Evolutionary conservation across 2,888 invertebrate genomes (phyloP), one percentile per base, ranked within the genome.

Genomic region (Lymantria dispar): DNA sequence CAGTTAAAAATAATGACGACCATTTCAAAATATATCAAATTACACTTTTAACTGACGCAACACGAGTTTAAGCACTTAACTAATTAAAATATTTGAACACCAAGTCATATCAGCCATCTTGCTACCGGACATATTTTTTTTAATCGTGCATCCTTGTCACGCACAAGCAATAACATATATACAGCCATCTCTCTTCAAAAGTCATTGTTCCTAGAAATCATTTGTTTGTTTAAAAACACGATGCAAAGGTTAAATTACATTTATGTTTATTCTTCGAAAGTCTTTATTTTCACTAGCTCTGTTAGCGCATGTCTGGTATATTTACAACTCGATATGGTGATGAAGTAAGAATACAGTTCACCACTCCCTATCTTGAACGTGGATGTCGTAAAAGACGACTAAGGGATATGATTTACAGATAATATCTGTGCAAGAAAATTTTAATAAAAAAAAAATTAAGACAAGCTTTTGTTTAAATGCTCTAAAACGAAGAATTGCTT

Each of bases 181-280:
- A n/a, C 5, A 0, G 1, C 47, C 30, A 14, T 61, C 66, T 56
- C 63, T 47, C 11, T 62, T 60, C 47, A 33, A 9, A 43, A 13
- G 7, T 31, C 52, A 52, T 54, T 54, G 58, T 67, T 67, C 67
- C 45, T 37, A 55, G 67, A 67, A 67, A 61, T 56, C 61, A 59
- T 29, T 62, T 67, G 58, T 67, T 66, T 58, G 58, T 51, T 38
- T 22, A 36, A 11, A 36, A 36, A 2, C 3, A 22, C 36, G 9
- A 11, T 36, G 11, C 36, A 36, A 36, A 12, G n/a, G n/a, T 38
- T 12, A 38, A 12, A 38, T 38, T 38, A 38, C 38, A n/a, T n/a
- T 38, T 38, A 38, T 2, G 38, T 2, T 11, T 38, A 12, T 12
- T 38, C 38, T 12, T 1, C 36, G 36, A 9, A 36, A 36, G 36